phyloP scores from a whole-genome alignment of 2,888 invertebrate genomes.

The Laspeyria flexula region DNA sequence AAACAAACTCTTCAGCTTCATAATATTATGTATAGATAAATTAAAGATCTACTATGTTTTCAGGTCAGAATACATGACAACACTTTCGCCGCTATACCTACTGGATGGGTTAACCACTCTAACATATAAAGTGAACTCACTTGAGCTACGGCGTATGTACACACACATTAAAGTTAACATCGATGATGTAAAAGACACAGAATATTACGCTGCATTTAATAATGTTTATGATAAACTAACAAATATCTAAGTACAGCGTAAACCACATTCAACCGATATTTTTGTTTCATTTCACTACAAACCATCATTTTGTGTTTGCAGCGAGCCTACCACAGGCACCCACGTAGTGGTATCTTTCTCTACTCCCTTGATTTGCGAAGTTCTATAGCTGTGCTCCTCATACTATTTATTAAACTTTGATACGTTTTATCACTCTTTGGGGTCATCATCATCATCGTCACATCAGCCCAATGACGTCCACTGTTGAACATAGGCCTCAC shows the following conservation, averaged over 20 bases:
- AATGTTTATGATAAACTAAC: slow-evolving; percentile 1
- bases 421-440: no score
- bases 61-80: slow-evolving; percentile 25
- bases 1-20: no score
- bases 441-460: no score
- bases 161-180: slow-evolving; percentile 47
- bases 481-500: no score
- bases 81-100: slow-evolving; percentile 32
- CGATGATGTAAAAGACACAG: slow-evolving; percentile 8
- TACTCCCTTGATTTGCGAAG: no score
- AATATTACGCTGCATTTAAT: background rate
- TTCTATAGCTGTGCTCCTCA: no score
- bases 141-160: slow-evolving; percentile 40
- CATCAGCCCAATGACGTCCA: no score
- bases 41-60: background rate
- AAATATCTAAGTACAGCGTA: background rate
- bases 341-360: no score
- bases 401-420: no score
- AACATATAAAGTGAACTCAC: slow-evolving; percentile 34
- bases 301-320: no score
- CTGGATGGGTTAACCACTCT: slow-evolving; percentile 52
- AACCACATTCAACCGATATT: background rate
- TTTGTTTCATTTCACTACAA: background rate
- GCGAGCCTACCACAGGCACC: no score
- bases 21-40: no score